These are phyloP conservation scores for Dipodomys merriami DNA, from an alignment of 2,113 vertebrate genomes.

Conservation along the genomic window DNA sequence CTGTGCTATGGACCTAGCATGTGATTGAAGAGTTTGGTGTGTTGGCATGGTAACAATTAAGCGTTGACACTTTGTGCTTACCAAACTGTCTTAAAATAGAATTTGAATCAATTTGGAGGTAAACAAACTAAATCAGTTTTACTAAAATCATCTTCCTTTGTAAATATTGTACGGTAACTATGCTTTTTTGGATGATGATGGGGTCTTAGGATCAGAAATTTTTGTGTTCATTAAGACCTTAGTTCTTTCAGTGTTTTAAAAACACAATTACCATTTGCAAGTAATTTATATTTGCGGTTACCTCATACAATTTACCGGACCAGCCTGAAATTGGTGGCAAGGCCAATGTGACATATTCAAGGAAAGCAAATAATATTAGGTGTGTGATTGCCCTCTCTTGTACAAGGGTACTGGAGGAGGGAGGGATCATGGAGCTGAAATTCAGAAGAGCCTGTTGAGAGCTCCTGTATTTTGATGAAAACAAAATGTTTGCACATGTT, in stretches of 20 bases:
- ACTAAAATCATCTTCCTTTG: background rate
- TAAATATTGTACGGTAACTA: background rate
- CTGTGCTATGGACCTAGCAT: background rate
- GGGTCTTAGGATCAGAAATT: background rate
- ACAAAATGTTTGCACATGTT: background rate
- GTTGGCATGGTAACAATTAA: background rate
- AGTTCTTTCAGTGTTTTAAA: background rate
- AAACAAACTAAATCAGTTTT: constrained; percentile 10
- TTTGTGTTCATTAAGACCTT: background rate
- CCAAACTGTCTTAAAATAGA: background rate
- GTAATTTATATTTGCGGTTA: background rate
- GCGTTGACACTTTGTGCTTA: background rate
- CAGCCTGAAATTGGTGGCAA: background rate
- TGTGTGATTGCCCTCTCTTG: background rate
- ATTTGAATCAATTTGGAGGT: background rate
- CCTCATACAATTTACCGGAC: background rate
- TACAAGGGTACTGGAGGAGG: background rate
- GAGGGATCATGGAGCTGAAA: background rate
- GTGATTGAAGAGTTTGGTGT: background rate
- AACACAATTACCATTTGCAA: background rate
- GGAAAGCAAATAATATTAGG: too few relatives aligned
- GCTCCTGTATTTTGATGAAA: background rate
- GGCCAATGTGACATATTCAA: background rate
- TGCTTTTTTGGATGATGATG: background rate
- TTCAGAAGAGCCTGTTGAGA: background rate